phyloP scores from a whole-genome alignment of 2,113 vertebrate species.

The Lichenostomus cassidix region DNA sequence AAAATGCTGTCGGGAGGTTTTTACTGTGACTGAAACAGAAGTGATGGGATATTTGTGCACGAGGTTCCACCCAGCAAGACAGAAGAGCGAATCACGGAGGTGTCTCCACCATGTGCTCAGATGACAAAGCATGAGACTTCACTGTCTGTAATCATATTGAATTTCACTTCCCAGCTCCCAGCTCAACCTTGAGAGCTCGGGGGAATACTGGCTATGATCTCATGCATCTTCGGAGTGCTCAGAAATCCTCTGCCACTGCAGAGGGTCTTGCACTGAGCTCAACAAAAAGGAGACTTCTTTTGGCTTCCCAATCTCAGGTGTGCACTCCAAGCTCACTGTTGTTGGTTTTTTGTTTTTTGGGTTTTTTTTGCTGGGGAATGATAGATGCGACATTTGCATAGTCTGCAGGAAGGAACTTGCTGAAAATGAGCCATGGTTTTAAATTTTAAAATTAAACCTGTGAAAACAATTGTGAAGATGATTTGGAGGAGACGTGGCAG shows the following conservation, averaged over 20 bases:
- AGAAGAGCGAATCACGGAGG: neutral
- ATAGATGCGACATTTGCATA: neutral
- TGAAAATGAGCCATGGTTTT: neutral
- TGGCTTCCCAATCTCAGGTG: neutral
- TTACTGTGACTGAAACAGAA: neutral
- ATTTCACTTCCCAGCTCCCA: neutral
- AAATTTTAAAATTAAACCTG: neutral
- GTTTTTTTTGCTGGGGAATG: neutral
- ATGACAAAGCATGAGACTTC: constrained; percentile 19
- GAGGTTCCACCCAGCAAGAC: neutral
- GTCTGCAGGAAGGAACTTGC: neutral
- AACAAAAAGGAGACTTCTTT: neutral
- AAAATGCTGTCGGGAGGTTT: neutral
- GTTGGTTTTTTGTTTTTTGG: neutral
- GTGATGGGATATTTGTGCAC: neutral
- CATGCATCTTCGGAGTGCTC: neutral
- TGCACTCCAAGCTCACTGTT: neutral
- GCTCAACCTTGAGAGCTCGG: neutral
- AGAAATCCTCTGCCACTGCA: neutral
- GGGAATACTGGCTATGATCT: neutral
- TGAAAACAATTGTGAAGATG: neutral
- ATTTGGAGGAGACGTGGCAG: neutral
- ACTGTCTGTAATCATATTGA: neutral
- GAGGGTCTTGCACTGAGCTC: neutral
- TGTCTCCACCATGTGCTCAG: neutral